A percentile compares a stretch with the other conserved stretches of the same genome.
These are phyloP conservation scores for Melanerpes formicivorus DNA, from an alignment of 2,113 vertebrate genomes.

Conservation along the genomic window DNA sequence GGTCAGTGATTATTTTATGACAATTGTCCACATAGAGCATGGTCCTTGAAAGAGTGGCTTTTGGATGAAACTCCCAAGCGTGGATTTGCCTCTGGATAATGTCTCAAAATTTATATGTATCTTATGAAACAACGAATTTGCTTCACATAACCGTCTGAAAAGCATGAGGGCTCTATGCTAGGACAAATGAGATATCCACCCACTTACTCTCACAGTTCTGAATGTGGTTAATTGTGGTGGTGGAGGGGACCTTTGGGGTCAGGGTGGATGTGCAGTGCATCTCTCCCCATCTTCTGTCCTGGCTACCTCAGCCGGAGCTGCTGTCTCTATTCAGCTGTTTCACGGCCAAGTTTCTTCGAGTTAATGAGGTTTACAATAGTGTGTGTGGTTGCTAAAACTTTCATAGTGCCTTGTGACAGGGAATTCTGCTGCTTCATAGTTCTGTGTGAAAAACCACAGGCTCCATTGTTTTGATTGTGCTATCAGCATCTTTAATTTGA, in stretches of 20 bases:
- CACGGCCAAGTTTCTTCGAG: background rate
- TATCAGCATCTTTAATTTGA: background rate
- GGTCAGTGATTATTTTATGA: background rate
- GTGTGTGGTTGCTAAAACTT: background rate
- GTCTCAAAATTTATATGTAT: background rate
- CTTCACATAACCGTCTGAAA: background rate
- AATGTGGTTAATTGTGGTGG: rapidly evolving
- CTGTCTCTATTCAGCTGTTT: background rate
- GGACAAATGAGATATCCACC: background rate
- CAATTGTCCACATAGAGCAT: rapidly evolving
- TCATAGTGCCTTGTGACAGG: rapidly evolving
- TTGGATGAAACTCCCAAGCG: background rate
- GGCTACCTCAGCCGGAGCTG: background rate
- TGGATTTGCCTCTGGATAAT: rapidly evolving
- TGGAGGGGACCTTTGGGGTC: no score
- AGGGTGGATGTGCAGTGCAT: no score
- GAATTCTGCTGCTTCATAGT: background rate
- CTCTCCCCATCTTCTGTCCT: rapidly evolving
- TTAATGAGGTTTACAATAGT: no score
- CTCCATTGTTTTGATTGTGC: background rate
- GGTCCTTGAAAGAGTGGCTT: background rate
- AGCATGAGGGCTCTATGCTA: no score
- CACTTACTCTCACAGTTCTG: background rate
- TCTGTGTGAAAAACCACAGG: background rate
- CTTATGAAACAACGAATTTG: background rate